Base-by-base conservation (phyloP, 2,797 vertebrate species). In the Rhodeus uyekii region DNA sequence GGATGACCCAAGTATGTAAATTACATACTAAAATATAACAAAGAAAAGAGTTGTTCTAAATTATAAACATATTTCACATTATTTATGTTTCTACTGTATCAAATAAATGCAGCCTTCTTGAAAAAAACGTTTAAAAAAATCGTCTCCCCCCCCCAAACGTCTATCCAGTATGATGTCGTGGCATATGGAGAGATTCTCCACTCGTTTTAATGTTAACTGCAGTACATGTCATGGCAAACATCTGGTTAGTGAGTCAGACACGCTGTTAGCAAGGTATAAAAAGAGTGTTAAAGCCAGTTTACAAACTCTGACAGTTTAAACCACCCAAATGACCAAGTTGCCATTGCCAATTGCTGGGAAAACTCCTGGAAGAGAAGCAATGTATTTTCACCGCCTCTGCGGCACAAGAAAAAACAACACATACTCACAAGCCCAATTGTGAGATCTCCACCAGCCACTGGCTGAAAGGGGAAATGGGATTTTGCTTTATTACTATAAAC, bases 401-500 rank as follows among this genome's bases (percentile, higher is more conserved):
- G 22, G 48, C 16, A 48, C 46, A 6, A 74, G 22, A 58, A 84
- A 44, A 19, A 75, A 78, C 32, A 53, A 63, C 53, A 58, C 18
- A 34, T 73, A 48, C 50, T 19, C 38, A 61, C 10, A 38, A n/a
- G 32, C 18, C 46, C 73, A 34, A 32, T 50, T n/a, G n/a, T n/a
- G n/a, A 42, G 68, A 55, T 72, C 71, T 80, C 44, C 74, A 67
- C 72, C 73, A 38, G 76, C 60, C 68, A 53, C 89, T 88, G 92
- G 91, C 91, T 89, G 80, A 84, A 55, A 88, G 79, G 80, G 86
- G 85, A 90, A 90, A 93, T 92, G 90, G 89, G 92, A 93, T 92
- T 91, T 90, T 90, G 86, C 86, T 93, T 94, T 93, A 94, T 92
- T 92, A 91, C 91, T 91, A 88, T 90, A 90, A 93, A 91, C 86